Evolutionary conservation across 2,797 vertebrate genomes (phyloP).

Genomic region (Acanthiza pusilla): DNA sequence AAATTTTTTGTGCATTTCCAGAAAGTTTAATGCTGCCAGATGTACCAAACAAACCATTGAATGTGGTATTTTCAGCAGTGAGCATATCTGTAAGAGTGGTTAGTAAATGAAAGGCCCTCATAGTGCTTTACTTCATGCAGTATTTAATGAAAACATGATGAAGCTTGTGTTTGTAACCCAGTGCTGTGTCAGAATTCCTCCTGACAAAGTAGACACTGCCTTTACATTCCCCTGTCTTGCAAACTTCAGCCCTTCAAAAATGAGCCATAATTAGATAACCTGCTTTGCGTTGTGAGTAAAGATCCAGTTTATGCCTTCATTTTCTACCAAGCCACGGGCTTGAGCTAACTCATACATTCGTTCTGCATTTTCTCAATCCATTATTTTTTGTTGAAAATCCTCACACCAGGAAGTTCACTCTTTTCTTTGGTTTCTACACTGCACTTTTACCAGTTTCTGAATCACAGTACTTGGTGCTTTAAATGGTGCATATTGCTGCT

Average conservation of each 20-base stretch:
- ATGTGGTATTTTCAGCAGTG: background rate
- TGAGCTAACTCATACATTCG: fast-evolving
- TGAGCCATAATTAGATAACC: background rate
- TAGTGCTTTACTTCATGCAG: background rate
- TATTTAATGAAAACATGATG: background rate
- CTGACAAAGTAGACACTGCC: background rate
- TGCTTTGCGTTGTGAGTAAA: background rate
- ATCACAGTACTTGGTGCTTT: background rate
- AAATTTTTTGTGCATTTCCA: background rate
- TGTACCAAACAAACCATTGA: background rate
- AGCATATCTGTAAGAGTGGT: background rate
- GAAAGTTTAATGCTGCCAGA: background rate
- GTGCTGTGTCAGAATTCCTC: background rate
- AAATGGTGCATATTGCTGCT: background rate
- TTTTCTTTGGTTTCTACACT: background rate
- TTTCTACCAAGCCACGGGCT: background rate
- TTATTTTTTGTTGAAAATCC: background rate
- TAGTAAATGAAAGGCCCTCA: background rate
- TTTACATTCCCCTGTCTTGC: background rate
- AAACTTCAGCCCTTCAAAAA: background rate
- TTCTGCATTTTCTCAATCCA: background rate
- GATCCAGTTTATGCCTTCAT: background rate
- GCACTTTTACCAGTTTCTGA: background rate
- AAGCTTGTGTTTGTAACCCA: background rate
- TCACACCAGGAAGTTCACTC: background rate